Evolutionary conservation across 2,113 vertebrate species (phyloP).

Genomic region (Puntigrus tetrazona): DNA sequence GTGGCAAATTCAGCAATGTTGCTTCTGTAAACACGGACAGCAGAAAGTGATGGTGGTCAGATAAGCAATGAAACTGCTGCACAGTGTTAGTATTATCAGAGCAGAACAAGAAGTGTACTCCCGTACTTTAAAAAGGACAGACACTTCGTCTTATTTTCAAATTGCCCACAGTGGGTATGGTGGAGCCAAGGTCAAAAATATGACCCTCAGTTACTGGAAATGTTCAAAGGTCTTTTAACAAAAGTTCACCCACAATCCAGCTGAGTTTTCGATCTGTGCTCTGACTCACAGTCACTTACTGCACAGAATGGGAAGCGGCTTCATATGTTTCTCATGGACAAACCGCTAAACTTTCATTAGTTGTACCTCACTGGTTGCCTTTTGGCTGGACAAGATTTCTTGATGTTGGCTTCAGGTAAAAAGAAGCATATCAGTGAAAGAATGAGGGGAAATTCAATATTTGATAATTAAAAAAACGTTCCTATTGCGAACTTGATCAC

Average conservation of each 20-base stretch:
- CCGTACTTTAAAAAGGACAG: not conserved
- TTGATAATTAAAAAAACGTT: not conserved
- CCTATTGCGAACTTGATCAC: not conserved
- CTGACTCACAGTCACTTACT: conserved; percentile 7
- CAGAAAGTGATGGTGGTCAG: not conserved
- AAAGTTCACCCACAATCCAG: not conserved
- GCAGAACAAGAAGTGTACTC: not conserved
- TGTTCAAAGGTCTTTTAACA: not conserved
- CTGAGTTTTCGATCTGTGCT: not conserved
- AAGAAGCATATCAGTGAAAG: conserved; percentile 8
- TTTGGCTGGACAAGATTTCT: conserved; percentile 17
- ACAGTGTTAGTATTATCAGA: not conserved
- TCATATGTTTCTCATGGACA: conserved; percentile 28
- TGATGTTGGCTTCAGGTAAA: conserved; percentile 16
- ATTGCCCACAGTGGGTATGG: not conserved
- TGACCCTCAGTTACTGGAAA: not conserved
- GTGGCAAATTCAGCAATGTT: not conserved
- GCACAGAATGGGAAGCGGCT: not conserved
- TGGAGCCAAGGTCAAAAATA: not conserved
- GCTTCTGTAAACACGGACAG: not conserved
- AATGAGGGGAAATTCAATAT: not conserved
- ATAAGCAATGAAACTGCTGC: not conserved
- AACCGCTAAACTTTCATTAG: conserved; percentile 12
- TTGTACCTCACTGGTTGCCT: not conserved
- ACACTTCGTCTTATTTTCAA: not conserved